Evolutionary conservation across 2,888 invertebrate species (phyloP).

Genomic region (Hartigia nigra): DNA sequence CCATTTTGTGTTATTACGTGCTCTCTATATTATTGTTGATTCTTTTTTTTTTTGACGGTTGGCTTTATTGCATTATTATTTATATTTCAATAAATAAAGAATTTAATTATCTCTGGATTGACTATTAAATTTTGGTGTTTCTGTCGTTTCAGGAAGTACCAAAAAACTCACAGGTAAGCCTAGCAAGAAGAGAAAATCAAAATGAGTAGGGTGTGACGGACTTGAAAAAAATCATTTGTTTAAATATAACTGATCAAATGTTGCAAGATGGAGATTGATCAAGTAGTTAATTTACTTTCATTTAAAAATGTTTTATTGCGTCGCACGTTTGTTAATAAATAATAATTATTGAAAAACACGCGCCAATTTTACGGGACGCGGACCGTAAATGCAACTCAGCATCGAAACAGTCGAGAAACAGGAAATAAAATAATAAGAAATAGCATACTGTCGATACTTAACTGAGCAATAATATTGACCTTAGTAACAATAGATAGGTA

Average conservation of each 20-base stretch:
- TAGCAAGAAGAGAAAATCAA: conserved; percentile 49
- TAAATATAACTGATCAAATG: neutral
- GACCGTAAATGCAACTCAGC: neutral
- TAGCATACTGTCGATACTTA: neutral
- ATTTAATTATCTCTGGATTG: neutral
- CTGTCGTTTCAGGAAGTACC: conserved; percentile 34
- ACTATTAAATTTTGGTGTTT: neutral
- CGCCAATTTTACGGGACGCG: neutral
- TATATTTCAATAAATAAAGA: neutral
- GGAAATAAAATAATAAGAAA: neutral
- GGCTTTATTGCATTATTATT: neutral
- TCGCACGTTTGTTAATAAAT: neutral
- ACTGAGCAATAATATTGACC: neutral
- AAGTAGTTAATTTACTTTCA: neutral
- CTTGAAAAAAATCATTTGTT: neutral
- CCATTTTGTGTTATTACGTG: neutral
- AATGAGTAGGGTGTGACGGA: conserved; percentile 28
- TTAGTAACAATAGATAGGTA: neutral
- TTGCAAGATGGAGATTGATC: neutral
- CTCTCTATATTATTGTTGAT: neutral
- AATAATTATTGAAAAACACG: neutral
- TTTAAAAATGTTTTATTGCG: neutral
- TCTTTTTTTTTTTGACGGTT: neutral
- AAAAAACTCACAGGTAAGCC: conserved; percentile 42
- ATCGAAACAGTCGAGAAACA: neutral